A percentile compares a stretch with the other conserved stretches of the same genome.
Evolutionary conservation across 2,888 invertebrate species (phyloP).

Genomic region (Acanthosoma haemorrhoidale): DNA sequence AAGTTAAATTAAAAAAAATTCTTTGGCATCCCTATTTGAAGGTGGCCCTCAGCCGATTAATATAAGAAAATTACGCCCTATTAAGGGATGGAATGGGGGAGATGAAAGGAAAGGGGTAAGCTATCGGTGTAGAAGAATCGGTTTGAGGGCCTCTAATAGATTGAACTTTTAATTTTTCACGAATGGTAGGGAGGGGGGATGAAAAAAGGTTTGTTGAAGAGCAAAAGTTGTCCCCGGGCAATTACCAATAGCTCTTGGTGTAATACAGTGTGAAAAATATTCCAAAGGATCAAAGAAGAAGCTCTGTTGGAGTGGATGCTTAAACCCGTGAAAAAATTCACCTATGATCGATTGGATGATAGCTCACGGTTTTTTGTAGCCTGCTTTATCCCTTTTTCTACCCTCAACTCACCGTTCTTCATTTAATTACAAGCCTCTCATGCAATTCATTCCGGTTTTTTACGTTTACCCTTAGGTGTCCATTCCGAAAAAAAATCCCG

Average conservation of each 20-base stretch:
- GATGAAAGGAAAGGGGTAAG: not conserved
- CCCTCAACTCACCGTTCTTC: no score
- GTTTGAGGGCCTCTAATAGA: not conserved
- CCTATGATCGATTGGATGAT: not conserved
- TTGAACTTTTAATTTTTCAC: not conserved
- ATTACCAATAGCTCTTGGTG: not conserved
- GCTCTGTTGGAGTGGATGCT: not conserved
- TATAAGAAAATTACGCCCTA: not conserved
- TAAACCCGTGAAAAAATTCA: not conserved
- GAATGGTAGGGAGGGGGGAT: not conserved
- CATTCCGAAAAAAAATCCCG: no score
- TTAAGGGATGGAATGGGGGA: not conserved
- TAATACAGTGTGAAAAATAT: constrained; percentile 1
- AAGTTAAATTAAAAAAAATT: not conserved
- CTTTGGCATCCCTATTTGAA: not conserved
- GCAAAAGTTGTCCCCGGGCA: not conserved
- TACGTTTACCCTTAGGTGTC: no score
- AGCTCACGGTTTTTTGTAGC: no score
- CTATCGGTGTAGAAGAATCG: not conserved
- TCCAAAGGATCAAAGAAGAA: not conserved
- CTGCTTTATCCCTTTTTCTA: no score
- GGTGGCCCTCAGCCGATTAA: not conserved
- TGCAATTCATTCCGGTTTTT: no score
- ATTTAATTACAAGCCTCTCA: no score
- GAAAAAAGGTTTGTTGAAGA: no score